Percentiles rank a stretch among this genome's conserved stretches.
Evolutionary conservation across 2,113 vertebrate genomes (phyloP).

Genomic region (Meleagris gallopavo): DNA sequence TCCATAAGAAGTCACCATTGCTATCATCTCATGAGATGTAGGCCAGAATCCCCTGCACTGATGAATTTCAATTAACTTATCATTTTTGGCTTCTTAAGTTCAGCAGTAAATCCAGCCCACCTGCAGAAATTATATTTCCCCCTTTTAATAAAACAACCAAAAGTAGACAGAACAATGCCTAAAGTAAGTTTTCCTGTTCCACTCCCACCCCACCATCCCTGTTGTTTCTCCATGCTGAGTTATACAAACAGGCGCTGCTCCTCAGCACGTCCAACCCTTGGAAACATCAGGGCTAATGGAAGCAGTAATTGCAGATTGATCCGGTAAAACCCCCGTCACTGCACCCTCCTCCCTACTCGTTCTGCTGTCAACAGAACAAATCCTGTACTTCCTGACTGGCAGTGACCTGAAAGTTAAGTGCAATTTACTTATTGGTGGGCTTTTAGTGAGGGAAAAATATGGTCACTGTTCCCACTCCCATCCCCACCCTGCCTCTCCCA

Average conservation of each 20-base stretch:
- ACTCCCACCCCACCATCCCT: background rate
- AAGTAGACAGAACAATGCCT: background rate
- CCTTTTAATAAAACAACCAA: background rate
- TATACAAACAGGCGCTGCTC: conserved; percentile 36
- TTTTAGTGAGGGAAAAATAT: conserved; percentile 5
- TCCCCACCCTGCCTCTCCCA: conserved; percentile 28
- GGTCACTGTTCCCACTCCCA: background rate
- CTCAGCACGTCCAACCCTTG: conserved; percentile 16
- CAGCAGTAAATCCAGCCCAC: background rate
- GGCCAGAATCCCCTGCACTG: background rate
- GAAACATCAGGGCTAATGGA: conserved; percentile 29
- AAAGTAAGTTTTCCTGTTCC: background rate
- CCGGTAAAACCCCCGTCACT: background rate
- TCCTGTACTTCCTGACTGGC: conserved; percentile 19
- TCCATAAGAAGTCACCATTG: background rate
- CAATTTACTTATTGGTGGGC: conserved; percentile 25
- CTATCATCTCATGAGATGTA: background rate
- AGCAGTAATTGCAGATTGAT: conserved; percentile 39
- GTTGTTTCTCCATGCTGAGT: background rate
- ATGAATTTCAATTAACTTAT: background rate
- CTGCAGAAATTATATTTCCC: background rate
- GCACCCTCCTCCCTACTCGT: background rate
- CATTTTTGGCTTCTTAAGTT: background rate
- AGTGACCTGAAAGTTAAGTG: conserved; percentile 16
- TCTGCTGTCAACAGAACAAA: conserved; percentile 28